Evolutionary conservation across 2,113 vertebrate genomes (phyloP), one percentile per base, ranked within the genome.

Genomic region (Gadus chalcogrammus): DNA sequence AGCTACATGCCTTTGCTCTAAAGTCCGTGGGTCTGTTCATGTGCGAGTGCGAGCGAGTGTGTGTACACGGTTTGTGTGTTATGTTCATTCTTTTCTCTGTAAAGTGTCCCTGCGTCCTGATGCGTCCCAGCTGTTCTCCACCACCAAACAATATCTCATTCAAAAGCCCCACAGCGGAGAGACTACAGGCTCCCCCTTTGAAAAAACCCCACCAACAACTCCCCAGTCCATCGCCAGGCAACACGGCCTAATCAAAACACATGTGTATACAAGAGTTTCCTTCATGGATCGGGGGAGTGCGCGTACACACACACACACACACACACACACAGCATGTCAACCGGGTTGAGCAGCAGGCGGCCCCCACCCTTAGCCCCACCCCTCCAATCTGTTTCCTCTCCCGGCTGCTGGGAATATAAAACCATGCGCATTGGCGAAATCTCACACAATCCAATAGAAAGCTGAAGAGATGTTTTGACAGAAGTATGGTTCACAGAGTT

Each of bases 111-210:
- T 73, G 77, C 79, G 81, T 84, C 88, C 85, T 92, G 91, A 92
- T 92, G 90, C 87, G 88, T 91, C 86, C 91, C 92, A 93, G 91
- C 91, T 92, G 90, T 90, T 87, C 82, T 91, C 82, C 87, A 84
- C 76, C 79, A 81, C 83, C 74, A 88, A 90, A 92, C 89, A 92
- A 91, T 92, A 88, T 92, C 88, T 90, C 89, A 92, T 92, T 92
- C 87, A 91, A 48, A 48, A 48, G 85, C 86, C 82, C 76, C 79
- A 85, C 84, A 76, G 76, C 85, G 59, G 80, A 73, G 13, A 62
- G n/a, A n/a, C 65, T 80, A 3, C 1, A 55, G 73, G 67, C 69
- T 35, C 2, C 76, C 38, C 77, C 79, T 31, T 31, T 4, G 4
- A 31, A 31, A 31, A 79, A 76, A 80, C 81, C 73, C 77, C 74